Evolutionary conservation across 2,113 vertebrate species (phyloP), one percentile per base, ranked within the genome.

Genomic region (Strix uralensis): DNA sequence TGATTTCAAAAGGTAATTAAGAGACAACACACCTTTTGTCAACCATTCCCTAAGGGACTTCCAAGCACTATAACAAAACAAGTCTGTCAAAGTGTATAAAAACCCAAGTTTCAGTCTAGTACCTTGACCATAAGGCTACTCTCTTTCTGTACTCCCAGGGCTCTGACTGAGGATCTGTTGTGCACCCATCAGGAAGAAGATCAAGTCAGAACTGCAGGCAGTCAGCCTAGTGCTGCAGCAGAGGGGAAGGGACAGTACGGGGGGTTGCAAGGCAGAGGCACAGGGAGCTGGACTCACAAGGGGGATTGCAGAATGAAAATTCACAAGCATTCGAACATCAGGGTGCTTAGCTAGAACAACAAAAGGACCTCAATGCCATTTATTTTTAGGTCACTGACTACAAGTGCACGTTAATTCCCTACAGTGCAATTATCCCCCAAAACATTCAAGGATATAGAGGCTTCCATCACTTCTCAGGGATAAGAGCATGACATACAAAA

Each of bases 1-100:
- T 67, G 51, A 93, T 55, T 87, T 75, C 87, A 87, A 72, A 90
- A 52, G 44, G 38, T 75, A 89, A 95, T 90, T 81, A 85, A 85
- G 61, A 93, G 34, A 79, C 47, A 85, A 87, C 79, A 67, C 20
- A 87, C 17, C 19, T 75, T 91, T 49, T 75, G 57, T 30, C 73
- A 90, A 29, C 19, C 29, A 42, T 23, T 10, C 61, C 85, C 66
- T 18, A 78, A 67, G 65, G 84, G 61, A 79, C 36, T 88, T 86
- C 5, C 0, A 1, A 94, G 40, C 18, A 32, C 40, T 58, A 6
- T 5, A 85, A 74, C 30, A 86, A 72, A 94, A 59, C 19, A 85
- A 91, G 46, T n/a, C 44, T 80, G 62, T 77, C 38, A 72, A 70
- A 70, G 32, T 2, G 0, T 22, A 70, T 18, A 80, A 77, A 91